phyloP scores from a whole-genome alignment of 2,888 invertebrate species.

The Drosophila pegasa region DNA sequence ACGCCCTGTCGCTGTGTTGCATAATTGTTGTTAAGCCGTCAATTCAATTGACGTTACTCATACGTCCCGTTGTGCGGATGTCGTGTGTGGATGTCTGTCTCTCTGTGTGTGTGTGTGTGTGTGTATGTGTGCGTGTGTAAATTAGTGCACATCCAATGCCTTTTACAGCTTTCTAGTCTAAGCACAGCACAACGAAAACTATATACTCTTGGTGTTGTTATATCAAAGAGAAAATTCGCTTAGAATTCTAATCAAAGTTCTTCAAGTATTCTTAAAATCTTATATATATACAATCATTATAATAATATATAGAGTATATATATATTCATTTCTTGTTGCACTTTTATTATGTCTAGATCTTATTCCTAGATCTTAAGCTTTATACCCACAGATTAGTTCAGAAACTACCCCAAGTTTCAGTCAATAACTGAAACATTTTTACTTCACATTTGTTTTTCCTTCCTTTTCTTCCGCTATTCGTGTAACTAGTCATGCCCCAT shows the following conservation, averaged over 20 bases:
- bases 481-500: background rate
- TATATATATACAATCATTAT: too few species aligned
- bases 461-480: too few species aligned
- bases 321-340: too few species aligned
- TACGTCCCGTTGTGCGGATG: slow-evolving; percentile 68
- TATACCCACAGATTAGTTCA: background rate
- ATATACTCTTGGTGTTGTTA: too few species aligned
- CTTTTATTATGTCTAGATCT: too few species aligned
- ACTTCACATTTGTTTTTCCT: too few species aligned
- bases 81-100: slow-evolving; percentile 17
- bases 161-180: slow-evolving; percentile 11
- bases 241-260: too few species aligned
- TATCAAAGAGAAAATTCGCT: background rate
- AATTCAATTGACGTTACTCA: slow-evolving; percentile 74
- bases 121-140: slow-evolving; percentile 19
- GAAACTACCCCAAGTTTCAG: too few species aligned
- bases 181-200: slow-evolving; percentile 2
- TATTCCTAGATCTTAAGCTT: too few species aligned
- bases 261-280: too few species aligned
- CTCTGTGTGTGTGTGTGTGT: background rate
- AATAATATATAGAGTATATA: too few species aligned
- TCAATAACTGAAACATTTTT: too few species aligned
- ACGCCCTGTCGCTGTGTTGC: slow-evolving; percentile 52
- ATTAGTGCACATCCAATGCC: slow-evolving; percentile 42
- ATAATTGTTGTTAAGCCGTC: slow-evolving; percentile 71